Conservation (phyloP, 2,888 invertebrate species). For the Acronicta alni region DNA sequence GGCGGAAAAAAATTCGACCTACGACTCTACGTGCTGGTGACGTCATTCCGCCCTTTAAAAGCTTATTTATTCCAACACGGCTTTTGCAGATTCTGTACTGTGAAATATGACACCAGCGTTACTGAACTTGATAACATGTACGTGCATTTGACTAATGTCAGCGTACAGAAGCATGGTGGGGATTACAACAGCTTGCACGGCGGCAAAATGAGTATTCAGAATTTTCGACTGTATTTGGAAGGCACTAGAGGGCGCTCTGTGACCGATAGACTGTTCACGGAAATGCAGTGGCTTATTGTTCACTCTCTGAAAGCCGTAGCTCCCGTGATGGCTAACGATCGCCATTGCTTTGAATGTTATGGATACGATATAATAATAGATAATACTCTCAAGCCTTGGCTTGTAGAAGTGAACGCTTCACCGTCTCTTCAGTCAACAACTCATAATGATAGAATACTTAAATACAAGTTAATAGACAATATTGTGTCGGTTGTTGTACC, state of each 20-base stretch:
- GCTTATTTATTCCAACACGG: conserved; percentile 97
- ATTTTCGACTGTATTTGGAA: conserved; percentile 96
- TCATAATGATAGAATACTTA: conserved; percentile 97
- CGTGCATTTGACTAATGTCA: conserved; percentile 98
- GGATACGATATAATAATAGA: conserved; percentile 99
- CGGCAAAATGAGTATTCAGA: conserved; percentile 98
- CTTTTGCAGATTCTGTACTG: conserved; percentile 98
- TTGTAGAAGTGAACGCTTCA: conserved; percentile 98
- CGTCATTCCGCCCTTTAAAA: conserved; percentile 97
- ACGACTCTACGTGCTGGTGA: conserved; percentile 96
- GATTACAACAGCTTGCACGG: conserved; percentile 98
- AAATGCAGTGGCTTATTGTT: conserved; percentile 97
- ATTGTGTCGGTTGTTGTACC: conserved; percentile 97
- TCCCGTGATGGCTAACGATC: conserved; percentile 97
- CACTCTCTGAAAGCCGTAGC: conserved; percentile 98
- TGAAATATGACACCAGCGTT: conserved; percentile 97
- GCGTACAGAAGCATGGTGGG: conserved; percentile 98
- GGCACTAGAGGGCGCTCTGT: conserved; percentile 96
- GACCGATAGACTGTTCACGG: conserved; percentile 96
- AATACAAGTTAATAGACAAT: conserved; percentile 98
- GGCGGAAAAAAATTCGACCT: conserved; percentile 99
- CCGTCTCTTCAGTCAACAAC: conserved; percentile 98
- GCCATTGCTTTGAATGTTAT: conserved; percentile 98
- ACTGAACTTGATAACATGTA: conserved; percentile 98
- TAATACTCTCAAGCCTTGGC: conserved; percentile 97